Percentiles rank a stretch among this genome's conserved stretches.
These are phyloP conservation scores for Pangasius macronema DNA, from an alignment of 2,797 vertebrate genomes.

Conservation along the genomic window DNA sequence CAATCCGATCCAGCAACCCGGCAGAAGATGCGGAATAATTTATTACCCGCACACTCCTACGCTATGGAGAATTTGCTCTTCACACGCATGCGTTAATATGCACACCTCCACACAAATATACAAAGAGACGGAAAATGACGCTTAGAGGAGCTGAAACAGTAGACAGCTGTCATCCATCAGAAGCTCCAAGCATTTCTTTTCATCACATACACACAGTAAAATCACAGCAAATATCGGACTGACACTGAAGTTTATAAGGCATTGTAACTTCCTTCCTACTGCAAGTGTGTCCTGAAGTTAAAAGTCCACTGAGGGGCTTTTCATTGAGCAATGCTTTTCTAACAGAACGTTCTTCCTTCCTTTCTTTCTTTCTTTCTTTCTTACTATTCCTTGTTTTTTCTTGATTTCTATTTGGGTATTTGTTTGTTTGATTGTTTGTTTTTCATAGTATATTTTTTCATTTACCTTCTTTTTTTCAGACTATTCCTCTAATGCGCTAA, in stretches of 20 bases:
- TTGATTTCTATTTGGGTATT: not conserved
- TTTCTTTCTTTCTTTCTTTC: not conserved
- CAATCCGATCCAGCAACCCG: conserved; percentile 39
- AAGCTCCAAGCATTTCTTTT: conserved; percentile 30
- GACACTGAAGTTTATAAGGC: conserved; percentile 27
- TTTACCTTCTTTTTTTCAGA: not conserved
- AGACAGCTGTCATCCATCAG: conserved; percentile 49
- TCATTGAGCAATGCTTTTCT: not conserved
- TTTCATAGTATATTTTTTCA: not conserved
- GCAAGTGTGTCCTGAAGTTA: conserved; percentile 17
- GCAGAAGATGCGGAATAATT: conserved; percentile 54
- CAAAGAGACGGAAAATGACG: conserved; percentile 30
- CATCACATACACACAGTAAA: conserved; percentile 31
- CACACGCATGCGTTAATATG: conserved; percentile 37
- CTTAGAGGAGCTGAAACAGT: conserved; percentile 41
- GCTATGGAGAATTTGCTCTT: conserved; percentile 43
- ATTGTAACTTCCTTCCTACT: conserved; percentile 22
- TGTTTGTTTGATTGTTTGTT: not conserved
- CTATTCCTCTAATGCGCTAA: too few relatives aligned
- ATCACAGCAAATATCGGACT: conserved; percentile 22
- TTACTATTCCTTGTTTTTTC: not conserved
- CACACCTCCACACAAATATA: conserved; percentile 36
- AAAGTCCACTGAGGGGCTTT: conserved; percentile 3
- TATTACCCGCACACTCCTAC: conserved; percentile 40
- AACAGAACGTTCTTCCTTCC: not conserved